Evolutionary conservation across 2,113 vertebrate species (phyloP).

Genomic region (Pyxicephalus adspersus): DNA sequence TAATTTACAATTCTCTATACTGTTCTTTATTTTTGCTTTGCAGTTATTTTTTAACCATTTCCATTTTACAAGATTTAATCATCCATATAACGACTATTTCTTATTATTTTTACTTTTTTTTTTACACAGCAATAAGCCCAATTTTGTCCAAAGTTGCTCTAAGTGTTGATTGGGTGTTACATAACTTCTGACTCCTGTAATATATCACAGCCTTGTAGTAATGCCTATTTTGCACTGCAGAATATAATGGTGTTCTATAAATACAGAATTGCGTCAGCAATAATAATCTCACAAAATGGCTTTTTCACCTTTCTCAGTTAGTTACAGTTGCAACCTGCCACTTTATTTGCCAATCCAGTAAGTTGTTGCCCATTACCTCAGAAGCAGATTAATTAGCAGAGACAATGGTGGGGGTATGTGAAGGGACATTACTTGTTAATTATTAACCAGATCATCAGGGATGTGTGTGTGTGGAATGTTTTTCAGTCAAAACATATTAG

Average conservation of each 20-base stretch:
- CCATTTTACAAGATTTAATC: not conserved
- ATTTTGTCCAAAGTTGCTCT: constrained; percentile 1
- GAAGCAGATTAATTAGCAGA: constrained; percentile 45
- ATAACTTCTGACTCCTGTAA: not conserved
- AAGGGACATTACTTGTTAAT: constrained; percentile 33
- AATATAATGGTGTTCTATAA: not conserved
- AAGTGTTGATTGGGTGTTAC: constrained; percentile 39
- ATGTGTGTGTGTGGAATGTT: constrained; percentile 33
- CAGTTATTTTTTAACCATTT: not conserved
- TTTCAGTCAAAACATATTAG: constrained; percentile 51
- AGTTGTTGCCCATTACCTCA: constrained; percentile 2
- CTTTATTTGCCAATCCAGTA: constrained; percentile 18
- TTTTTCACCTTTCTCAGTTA: not conserved
- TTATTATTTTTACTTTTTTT: constrained; percentile 4
- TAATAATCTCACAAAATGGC: constrained; percentile 8
- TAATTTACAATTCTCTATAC: constrained; percentile 14
- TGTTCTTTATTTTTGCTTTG: not conserved
- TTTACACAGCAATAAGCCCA: constrained; percentile 10
- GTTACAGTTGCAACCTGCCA: not conserved
- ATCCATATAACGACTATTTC: not conserved
- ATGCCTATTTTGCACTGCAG: not conserved
- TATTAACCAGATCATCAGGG: constrained; percentile 49
- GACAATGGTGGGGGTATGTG: not conserved
- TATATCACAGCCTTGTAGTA: not conserved
- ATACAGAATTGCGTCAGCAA: not conserved